Conservation (phyloP, 2,888 invertebrate genomes). For the Caenorhabditis sinica region DNA sequence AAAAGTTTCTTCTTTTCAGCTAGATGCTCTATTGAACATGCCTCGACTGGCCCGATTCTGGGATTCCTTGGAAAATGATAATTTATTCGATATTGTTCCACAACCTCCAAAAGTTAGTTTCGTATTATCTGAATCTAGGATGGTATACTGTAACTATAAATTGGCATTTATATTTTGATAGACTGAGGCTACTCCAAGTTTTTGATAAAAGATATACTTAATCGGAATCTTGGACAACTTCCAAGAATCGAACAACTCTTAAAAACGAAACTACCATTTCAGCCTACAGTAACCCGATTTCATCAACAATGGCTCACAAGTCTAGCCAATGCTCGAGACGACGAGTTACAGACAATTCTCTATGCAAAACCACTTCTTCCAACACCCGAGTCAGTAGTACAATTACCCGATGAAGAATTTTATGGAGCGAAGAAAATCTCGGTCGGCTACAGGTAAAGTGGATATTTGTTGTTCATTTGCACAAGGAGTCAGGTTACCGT, state of each 20-base stretch:
- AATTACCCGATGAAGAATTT: constrained; percentile 50
- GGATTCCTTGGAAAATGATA: constrained; percentile 72
- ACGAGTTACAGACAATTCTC: constrained; percentile 78
- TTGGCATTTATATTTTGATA: too few species aligned
- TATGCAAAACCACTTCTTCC: constrained; percentile 79
- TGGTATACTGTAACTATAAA: background rate
- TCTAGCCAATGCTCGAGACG: constrained; percentile 68
- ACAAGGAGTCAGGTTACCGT: constrained; percentile 45
- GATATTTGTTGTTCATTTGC: constrained; percentile 46
- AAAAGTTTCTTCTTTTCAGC: constrained; percentile 28
- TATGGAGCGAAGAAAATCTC: constrained; percentile 58
- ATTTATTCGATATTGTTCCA: constrained; percentile 53
- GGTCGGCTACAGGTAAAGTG: constrained; percentile 57
- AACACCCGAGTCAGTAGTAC: constrained; percentile 50
- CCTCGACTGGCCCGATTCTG: constrained; percentile 70
- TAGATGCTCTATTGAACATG: constrained; percentile 55
- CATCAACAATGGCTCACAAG: constrained; percentile 72
- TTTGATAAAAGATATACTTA: too few species aligned
- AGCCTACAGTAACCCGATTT: constrained; percentile 51
- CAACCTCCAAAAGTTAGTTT: constrained; percentile 50
- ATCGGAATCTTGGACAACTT: too few species aligned
- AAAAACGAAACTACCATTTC: background rate
- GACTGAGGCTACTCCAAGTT: too few species aligned
- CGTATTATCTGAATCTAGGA: too few species aligned
- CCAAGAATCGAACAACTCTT: background rate